Percentiles rank a stretch among this genome's conserved stretches.
Evolutionary conservation across 2,888 invertebrate species (phyloP).

Genomic region (Venustoraphidia nigricollis): DNA sequence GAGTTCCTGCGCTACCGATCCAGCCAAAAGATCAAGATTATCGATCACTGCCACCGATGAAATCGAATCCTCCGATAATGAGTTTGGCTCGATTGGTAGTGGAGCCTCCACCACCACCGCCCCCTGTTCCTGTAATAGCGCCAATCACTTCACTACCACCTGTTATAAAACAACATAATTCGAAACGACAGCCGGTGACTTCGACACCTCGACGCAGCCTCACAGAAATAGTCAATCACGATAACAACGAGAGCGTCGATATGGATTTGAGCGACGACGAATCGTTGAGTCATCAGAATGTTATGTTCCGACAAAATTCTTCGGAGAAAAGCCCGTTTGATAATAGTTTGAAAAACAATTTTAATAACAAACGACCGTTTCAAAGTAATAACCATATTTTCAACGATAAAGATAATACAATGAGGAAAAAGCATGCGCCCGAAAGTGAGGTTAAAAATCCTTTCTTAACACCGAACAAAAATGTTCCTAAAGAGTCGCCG

Average conservation of each 20-base stretch:
- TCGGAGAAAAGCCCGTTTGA: too few relatives aligned
- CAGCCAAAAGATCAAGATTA: constrained; percentile 13
- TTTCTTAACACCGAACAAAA: too few relatives aligned
- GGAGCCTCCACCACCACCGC: constrained; percentile 32
- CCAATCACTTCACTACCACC: constrained; percentile 14
- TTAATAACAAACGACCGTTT: too few relatives aligned
- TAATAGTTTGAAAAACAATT: too few relatives aligned
- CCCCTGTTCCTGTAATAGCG: constrained; percentile 18
- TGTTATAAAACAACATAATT: not conserved
- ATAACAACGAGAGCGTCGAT: constrained; percentile 67
- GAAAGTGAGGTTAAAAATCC: too few relatives aligned
- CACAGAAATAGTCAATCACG: constrained; percentile 29
- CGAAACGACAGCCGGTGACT: constrained; percentile 6
- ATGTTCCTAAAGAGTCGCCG: too few relatives aligned
- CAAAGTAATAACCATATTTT: too few relatives aligned
- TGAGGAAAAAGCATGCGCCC: too few relatives aligned
- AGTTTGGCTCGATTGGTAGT: constrained; percentile 8
- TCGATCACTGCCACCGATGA: constrained; percentile 5
- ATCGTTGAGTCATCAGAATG: constrained; percentile 10
- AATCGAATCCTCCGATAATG: constrained; percentile 1
- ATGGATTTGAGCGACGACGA: constrained; percentile 83
- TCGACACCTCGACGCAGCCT: constrained; percentile 2
- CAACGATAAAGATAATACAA: too few relatives aligned
- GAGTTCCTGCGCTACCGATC: constrained; percentile 8
- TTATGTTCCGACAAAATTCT: too few relatives aligned